These are phyloP conservation scores for Hydropotes inermis DNA, from an alignment of 2,113 vertebrate genomes.

Conservation along the genomic window DNA sequence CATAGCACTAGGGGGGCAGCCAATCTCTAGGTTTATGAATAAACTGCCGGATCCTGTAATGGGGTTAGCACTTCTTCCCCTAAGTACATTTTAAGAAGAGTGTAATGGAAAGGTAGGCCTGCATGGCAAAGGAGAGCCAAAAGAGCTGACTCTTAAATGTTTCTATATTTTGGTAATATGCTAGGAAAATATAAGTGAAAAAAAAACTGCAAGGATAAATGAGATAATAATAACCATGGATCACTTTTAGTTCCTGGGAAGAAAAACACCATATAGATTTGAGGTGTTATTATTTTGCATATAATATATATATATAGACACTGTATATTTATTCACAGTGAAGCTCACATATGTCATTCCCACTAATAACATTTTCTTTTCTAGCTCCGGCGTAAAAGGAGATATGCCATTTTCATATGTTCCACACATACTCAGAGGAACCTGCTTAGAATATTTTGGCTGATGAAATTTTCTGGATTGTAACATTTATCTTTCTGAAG, in stretches of 20 bases:
- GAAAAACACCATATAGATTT: constrained; percentile 48
- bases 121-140: background rate
- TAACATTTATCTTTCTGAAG: constrained; percentile 65
- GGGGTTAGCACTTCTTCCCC: background rate
- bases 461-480: constrained; percentile 52
- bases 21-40: background rate
- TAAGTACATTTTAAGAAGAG: background rate
- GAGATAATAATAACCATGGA: constrained; percentile 60
- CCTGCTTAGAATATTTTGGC: constrained; percentile 61
- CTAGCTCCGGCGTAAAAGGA: background rate
- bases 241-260: constrained; percentile 61
- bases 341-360: constrained; percentile 63
- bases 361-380: constrained; percentile 71
- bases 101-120: background rate
- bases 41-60: background rate
- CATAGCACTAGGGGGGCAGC: background rate
- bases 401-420: constrained; percentile 47
- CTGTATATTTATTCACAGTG: constrained; percentile 65
- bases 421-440: constrained; percentile 38
- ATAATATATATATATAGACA: constrained; percentile 47
- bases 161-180: constrained; percentile 55
- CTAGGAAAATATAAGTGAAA: constrained; percentile 55
- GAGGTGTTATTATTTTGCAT: constrained; percentile 64
- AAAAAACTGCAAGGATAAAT: constrained; percentile 57
- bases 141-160: constrained; percentile 33